Evolutionary conservation across 64 coral and sea anemone genomes (phyloP).

Genomic region (Montipora sp.): DNA sequence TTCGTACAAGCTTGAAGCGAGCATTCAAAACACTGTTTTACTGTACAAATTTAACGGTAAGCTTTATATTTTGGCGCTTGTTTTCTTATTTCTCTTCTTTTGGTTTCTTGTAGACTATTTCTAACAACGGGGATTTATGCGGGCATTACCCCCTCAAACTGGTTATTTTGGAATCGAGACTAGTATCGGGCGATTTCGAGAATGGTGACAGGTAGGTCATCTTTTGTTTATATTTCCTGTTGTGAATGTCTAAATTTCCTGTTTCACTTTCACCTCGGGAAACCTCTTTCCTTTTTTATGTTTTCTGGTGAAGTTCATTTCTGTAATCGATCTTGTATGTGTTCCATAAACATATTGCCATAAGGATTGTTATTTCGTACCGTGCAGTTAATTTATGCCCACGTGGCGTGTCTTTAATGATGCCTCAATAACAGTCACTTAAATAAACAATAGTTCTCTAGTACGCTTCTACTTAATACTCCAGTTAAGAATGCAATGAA

Average conservation of each 20-base stretch:
- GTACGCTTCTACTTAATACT: not conserved
- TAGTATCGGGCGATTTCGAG: slow-evolving; percentile 17
- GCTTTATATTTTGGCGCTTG: not conserved
- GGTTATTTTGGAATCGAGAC: slow-evolving; percentile 83
- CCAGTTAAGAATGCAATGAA: too few species aligned
- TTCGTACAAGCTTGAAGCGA: too few species aligned
- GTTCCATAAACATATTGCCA: not conserved
- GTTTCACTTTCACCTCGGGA: not conserved
- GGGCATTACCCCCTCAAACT: slow-evolving; percentile 95
- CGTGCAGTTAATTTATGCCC: slow-evolving; percentile 21
- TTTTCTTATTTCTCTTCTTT: not conserved
- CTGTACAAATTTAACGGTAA: too few species aligned
- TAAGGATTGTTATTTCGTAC: not conserved
- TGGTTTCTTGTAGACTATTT: slow-evolving; percentile 64
- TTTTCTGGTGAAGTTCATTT: not conserved
- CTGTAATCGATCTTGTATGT: not conserved
- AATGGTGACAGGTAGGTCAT: slow-evolving; percentile 22
- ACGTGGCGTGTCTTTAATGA: not conserved
- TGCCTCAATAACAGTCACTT: not conserved
- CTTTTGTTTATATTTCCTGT: not conserved
- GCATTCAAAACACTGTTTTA: not conserved
- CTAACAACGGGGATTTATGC: slow-evolving; percentile 94
- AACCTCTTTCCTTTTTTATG: not conserved
- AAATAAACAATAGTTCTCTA: not conserved
- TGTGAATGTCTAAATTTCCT: not conserved